phyloP scores from a whole-genome alignment of 2,797 vertebrate species.

The Urophycis tenuis region DNA sequence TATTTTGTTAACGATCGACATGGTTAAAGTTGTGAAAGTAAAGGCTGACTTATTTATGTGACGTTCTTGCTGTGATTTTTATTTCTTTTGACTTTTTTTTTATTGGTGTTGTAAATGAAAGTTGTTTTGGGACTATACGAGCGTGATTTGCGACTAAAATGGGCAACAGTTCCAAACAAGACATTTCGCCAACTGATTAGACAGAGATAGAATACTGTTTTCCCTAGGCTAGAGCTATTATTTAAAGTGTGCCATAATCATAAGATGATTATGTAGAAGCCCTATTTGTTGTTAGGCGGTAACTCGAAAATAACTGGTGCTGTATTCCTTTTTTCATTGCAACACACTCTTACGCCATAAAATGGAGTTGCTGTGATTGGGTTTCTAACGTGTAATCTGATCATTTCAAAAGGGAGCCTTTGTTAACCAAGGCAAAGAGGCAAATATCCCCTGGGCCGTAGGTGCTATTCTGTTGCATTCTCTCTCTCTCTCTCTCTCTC shows the following conservation, averaged over 20 bases:
- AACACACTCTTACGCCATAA: slow-evolving; percentile 10
- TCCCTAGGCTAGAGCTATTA: neutral
- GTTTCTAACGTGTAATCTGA: slow-evolving; percentile 60
- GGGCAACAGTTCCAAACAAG: slow-evolving; percentile 36
- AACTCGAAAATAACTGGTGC: neutral
- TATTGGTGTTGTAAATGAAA: neutral
- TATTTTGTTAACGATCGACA: no score
- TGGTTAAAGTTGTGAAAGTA: neutral
- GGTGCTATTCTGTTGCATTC: slow-evolving; percentile 28
- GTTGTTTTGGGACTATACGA: neutral
- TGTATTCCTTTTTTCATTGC: neutral
- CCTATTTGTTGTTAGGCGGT: neutral
- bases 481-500: slow-evolving; percentile 35
- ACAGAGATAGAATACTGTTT: neutral
- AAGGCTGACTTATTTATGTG: neutral
- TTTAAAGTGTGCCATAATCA: neutral
- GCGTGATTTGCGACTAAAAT: neutral
- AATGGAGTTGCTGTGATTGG: slow-evolving; percentile 47
- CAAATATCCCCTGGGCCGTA: slow-evolving; percentile 41
- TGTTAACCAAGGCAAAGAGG: slow-evolving; percentile 54
- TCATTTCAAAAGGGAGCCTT: slow-evolving; percentile 62
- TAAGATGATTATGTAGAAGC: neutral
- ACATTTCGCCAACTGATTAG: slow-evolving; percentile 23
- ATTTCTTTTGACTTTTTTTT: neutral
- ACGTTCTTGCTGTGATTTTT: neutral